These are phyloP conservation scores for Amazonetta brasiliensis DNA, from an alignment of 2,797 vertebrate genomes.

Conservation along the genomic window DNA sequence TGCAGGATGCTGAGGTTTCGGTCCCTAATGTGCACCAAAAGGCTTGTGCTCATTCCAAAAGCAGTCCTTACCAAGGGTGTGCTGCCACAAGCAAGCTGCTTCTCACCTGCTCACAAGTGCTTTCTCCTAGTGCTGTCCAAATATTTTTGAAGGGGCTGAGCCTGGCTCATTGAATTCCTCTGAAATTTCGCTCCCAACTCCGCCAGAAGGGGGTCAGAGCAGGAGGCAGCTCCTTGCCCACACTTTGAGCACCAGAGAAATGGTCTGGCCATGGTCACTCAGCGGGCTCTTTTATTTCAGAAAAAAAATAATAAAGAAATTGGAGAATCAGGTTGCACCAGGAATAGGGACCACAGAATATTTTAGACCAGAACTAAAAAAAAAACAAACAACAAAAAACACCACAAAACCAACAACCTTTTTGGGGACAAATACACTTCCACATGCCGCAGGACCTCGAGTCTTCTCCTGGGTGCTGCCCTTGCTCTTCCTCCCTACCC, in stretches of 20 bases:
- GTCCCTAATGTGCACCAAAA: neutral
- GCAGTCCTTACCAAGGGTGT: neutral
- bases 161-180: neutral
- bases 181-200: neutral
- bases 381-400: neutral
- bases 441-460: fast-evolving
- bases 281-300: neutral
- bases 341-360: neutral
- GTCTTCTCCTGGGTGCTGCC: fast-evolving
- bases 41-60: neutral
- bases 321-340: neutral
- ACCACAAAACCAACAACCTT: neutral
- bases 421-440: neutral
- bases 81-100: neutral
- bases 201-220: neutral
- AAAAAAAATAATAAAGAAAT: neutral
- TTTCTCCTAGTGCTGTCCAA: neutral
- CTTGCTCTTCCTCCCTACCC: neutral
- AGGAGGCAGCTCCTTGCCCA: neutral
- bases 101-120: neutral
- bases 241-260: neutral
- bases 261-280: neutral
- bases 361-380: neutral
- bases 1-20: neutral
- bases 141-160: neutral